These are phyloP conservation scores for Sciurus niger DNA, from an alignment of 2,113 vertebrate species.

Conservation along the genomic window DNA sequence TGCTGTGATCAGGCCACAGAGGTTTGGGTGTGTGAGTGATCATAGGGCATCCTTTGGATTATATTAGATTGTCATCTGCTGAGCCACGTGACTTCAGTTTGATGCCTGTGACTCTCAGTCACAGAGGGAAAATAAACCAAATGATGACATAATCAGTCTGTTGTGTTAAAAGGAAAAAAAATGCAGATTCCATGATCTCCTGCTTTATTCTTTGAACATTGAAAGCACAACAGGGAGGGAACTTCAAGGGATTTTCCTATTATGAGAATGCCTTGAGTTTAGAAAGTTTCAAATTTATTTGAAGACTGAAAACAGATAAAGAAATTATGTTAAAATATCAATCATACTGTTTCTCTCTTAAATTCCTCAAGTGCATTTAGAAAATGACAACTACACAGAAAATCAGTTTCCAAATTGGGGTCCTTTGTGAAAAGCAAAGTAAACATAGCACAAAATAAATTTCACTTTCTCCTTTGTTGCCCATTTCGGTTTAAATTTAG, in stretches of 20 bases:
- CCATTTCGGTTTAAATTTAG: background rate
- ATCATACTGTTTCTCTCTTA: background rate
- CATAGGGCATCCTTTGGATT: background rate
- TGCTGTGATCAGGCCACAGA: background rate
- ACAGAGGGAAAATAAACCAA: background rate
- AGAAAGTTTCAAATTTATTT: slow-evolving; percentile 31
- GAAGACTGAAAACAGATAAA: background rate
- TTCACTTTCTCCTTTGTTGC: background rate
- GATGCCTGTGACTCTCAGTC: background rate
- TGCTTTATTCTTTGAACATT: background rate
- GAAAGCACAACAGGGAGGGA: background rate
- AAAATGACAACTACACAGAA: background rate
- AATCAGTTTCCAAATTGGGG: background rate
- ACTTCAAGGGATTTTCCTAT: background rate
- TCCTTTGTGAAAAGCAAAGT: slow-evolving; percentile 9
- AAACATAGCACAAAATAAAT: background rate
- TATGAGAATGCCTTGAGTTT: background rate
- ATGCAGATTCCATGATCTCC: background rate
- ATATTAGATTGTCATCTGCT: background rate
- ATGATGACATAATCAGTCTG: background rate
- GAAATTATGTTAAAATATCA: background rate
- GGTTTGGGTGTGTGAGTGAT: background rate
- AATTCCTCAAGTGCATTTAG: background rate
- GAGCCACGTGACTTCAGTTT: background rate
- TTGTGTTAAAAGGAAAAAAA: background rate